Conservation (phyloP, 1,140 invertebrate genomes). For the Anoplophora glabripennis region DNA sequence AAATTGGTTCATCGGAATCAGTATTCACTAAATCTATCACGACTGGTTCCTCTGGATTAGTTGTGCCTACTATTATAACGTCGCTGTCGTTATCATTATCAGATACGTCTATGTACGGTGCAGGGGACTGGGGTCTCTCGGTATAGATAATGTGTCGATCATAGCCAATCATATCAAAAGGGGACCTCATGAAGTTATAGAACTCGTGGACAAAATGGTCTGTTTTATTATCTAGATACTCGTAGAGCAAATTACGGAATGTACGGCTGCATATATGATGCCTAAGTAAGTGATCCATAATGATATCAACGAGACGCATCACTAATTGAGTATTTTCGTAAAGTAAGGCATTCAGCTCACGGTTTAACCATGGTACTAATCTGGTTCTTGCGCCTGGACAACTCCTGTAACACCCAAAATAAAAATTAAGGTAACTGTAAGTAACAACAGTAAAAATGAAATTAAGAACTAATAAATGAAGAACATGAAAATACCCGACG, state of each 20-base stretch:
- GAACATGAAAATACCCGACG: no score
- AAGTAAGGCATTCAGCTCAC: constrained; percentile 75
- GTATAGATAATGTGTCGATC: constrained; percentile 56
- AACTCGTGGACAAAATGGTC: constrained; percentile 89
- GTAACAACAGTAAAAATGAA: background rate
- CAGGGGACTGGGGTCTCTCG: constrained; percentile 25
- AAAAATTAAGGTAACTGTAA: background rate
- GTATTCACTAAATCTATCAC: constrained; percentile 36
- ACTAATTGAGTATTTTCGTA: constrained; percentile 59
- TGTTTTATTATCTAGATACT: constrained; percentile 60
- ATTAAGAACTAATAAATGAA: background rate
- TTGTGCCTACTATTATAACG: constrained; percentile 35
- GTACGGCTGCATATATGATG: constrained; percentile 70
- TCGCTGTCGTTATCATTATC: constrained; percentile 40
- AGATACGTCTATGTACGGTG: constrained; percentile 25
- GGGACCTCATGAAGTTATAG: constrained; percentile 79
- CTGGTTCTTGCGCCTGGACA: constrained; percentile 78
- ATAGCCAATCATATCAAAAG: constrained; percentile 78
- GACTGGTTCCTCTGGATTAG: constrained; percentile 32
- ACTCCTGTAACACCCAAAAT: constrained; percentile 55
- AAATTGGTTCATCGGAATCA: constrained; percentile 37
- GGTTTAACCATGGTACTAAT: constrained; percentile 82
- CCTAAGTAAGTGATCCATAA: constrained; percentile 65
- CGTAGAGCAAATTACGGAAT: constrained; percentile 63
- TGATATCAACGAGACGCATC: constrained; percentile 64